Evolutionary conservation across 2,797 vertebrate species (phyloP).

Genomic region (Limnodromus scolopaceus): DNA sequence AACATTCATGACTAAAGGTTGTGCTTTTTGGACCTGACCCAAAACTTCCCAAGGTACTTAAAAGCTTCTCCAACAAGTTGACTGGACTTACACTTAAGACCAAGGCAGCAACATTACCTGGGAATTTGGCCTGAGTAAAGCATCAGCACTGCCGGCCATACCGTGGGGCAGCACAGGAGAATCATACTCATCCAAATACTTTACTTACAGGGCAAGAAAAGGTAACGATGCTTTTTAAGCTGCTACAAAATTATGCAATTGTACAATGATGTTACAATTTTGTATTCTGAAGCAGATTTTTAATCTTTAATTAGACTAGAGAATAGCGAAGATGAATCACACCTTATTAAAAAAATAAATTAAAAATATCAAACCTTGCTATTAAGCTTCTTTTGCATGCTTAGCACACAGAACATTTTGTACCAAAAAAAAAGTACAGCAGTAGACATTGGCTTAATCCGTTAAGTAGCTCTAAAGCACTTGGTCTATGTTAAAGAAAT

Average conservation of each 20-base stretch:
- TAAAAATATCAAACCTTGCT: neutral
- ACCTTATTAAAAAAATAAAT: conserved; percentile 23
- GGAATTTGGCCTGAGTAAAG: neutral
- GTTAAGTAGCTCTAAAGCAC: neutral
- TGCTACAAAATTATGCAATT: neutral
- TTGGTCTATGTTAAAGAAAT: neutral
- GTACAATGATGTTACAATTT: neutral
- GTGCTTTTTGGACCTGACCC: neutral
- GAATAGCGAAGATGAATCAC: conserved; percentile 47
- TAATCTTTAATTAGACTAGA: conserved; percentile 51
- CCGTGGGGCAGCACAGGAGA: neutral
- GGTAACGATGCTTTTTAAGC: neutral
- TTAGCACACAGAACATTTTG: neutral
- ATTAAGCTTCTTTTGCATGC: neutral
- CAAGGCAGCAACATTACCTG: neutral
- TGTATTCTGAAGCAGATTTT: conserved; percentile 30
- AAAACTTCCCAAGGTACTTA: neutral
- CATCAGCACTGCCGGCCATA: neutral
- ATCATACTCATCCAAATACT: neutral
- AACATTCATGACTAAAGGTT: accelerated
- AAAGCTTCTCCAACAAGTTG: neutral
- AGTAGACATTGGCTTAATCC: neutral
- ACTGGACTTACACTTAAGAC: neutral
- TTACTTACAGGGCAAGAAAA: neutral
- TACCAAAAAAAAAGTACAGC: neutral